Percentiles rank a stretch among this genome's conserved stretches.
Evolutionary conservation across 2,113 vertebrate species (phyloP).

Genomic region (Myotis lucifugus): DNA sequence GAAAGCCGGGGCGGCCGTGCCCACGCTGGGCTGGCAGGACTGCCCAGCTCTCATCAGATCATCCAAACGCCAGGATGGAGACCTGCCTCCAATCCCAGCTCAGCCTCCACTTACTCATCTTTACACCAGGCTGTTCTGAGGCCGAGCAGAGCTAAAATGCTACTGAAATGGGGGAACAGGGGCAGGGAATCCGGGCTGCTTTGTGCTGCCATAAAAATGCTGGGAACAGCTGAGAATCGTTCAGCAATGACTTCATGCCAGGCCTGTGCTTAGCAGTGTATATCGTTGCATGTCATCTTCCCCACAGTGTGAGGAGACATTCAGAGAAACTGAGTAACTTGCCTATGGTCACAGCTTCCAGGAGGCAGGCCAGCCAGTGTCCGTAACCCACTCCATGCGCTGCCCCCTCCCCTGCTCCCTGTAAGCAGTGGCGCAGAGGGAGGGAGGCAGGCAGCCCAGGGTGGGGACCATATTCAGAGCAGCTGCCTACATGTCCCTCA

Average conservation of each 20-base stretch:
- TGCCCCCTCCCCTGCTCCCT: neutral
- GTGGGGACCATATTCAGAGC: neutral
- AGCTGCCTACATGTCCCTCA: conserved; percentile 16
- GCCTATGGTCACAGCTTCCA: neutral
- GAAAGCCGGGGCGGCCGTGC: neutral
- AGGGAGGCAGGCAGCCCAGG: neutral
- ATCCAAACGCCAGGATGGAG: neutral
- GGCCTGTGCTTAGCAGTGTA: neutral
- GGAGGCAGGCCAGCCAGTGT: neutral
- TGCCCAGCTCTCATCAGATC: neutral
- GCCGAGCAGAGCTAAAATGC: neutral
- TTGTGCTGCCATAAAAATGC: neutral
- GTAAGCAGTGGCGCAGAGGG: neutral
- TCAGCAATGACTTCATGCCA: neutral
- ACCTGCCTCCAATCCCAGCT: neutral
- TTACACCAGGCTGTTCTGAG: neutral
- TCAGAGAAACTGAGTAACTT: neutral
- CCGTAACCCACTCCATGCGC: accelerated
- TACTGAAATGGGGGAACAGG: neutral
- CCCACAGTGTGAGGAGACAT: neutral
- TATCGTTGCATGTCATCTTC: neutral
- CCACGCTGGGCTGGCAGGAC: neutral
- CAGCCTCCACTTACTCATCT: neutral
- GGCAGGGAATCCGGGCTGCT: neutral
- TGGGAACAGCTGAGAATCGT: neutral